Percentiles rank a stretch among this genome's conserved stretches.
Evolutionary conservation across 2,888 invertebrate species (phyloP).

Genomic region (Quadroppia sp.): DNA sequence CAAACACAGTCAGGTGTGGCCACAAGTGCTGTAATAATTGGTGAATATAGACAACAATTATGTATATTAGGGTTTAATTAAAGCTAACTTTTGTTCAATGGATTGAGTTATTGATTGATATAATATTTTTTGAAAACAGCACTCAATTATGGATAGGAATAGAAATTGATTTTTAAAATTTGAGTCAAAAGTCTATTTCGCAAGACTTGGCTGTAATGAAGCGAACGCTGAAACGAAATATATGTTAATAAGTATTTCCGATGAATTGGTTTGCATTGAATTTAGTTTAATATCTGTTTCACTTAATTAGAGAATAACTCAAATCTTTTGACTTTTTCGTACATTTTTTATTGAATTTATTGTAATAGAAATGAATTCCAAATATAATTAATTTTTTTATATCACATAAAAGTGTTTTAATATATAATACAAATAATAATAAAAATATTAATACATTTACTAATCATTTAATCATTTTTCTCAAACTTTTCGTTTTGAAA

Average conservation of each 20-base stretch:
- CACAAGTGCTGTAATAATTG: too few relatives aligned
- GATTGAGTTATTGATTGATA: too few relatives aligned
- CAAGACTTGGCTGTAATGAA: neutral
- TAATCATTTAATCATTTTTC: conserved; percentile 14
- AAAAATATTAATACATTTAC: neutral
- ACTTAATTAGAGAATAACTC: neutral
- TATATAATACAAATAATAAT: neutral
- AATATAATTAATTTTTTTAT: conserved; percentile 28
- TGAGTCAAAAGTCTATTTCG: neutral
- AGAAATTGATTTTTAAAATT: too few relatives aligned
- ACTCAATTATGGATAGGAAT: too few relatives aligned
- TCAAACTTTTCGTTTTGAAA: conserved; percentile 25
- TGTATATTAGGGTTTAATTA: too few relatives aligned
- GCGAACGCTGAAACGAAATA: neutral
- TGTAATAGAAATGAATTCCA: conserved; percentile 4
- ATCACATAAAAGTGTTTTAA: conserved; percentile 11
- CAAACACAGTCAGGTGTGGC: too few relatives aligned
- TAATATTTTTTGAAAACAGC: too few relatives aligned
- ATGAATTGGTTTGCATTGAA: conserved; percentile 1
- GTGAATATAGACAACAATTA: too few relatives aligned
- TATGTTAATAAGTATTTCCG: conserved; percentile 27
- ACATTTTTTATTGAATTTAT: neutral
- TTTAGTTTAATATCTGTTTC: neutral
- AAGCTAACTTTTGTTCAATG: too few relatives aligned
- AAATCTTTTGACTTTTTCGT: neutral